Evolutionary conservation across 2,888 invertebrate species (phyloP), one percentile per base, ranked within the genome.

Genomic region (Galeruca laticollis): DNA sequence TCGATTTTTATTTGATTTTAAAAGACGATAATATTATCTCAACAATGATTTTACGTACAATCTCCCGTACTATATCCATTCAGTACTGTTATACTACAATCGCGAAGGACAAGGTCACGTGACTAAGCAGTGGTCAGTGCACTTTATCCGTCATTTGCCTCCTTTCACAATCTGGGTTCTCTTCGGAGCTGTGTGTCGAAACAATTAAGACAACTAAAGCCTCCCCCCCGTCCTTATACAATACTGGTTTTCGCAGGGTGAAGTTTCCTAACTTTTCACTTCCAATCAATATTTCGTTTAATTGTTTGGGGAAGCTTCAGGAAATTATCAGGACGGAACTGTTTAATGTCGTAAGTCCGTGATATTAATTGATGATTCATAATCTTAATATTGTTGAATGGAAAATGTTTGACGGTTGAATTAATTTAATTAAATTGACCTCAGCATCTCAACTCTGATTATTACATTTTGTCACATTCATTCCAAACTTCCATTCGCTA

Each of bases 91-190:
- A n/a, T n/a, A 26, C 59, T 26, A 21, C 52, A 6, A 54, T 54
- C 52, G n/a, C 52, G 52, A 11, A 21, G 52, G 26, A 13, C 71
- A 61, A 69, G 73, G 73, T 71, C 71, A 71, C 40, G 57, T 68
- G 52, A 73, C 51, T 68, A 62, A 69, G 70, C 69, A 51, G 70
- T 73, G 73, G 73, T 73, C 73, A 73, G 62, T 73, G 73, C 73
- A 73, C 73, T 69, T 70, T 64, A 71, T 69, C 60, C n/a, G n/a
- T n/a, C n/a, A n/a, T n/a, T 43, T 43, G 65, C 15, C 52, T 71
- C 56, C 31, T 60, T 60, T 57, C 65, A 63, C 60, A 57, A 62
- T 57, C 69, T 64, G 60, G 52, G 37, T 65, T 26, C 52, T 49
- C 18, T n/a, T 61, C 54, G 20, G 56, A 43, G 35, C 35, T 43